These are phyloP conservation scores for Tromatobia lineatoria DNA, from an alignment of 2,888 invertebrate genomes.

Conservation along the genomic window DNA sequence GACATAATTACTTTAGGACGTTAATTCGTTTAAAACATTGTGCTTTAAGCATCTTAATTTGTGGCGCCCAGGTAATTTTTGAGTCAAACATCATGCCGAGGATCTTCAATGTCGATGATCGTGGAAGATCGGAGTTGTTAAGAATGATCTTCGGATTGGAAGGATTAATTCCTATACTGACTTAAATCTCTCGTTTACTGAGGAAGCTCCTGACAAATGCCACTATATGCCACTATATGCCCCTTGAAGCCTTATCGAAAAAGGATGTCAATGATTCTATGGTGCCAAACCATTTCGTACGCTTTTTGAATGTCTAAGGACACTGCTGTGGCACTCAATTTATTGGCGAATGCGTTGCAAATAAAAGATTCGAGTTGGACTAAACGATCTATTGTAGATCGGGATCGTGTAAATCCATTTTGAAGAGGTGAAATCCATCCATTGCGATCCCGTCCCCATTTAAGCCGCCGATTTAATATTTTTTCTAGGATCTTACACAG, in stretches of 20 bases:
- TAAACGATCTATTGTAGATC: constrained; percentile 46
- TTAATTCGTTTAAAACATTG: constrained; percentile 21
- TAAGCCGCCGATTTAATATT: constrained; percentile 70
- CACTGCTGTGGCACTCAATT: constrained; percentile 13
- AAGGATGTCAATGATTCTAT: constrained; percentile 30
- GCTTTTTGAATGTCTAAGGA: constrained; percentile 47
- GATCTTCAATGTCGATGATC: constrained; percentile 19
- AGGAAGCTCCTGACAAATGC: constrained; percentile 32
- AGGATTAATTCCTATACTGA: neutral
- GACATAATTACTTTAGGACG: constrained; percentile 31
- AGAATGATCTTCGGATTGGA: neutral
- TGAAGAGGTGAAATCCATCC: constrained; percentile 35
- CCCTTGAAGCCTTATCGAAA: constrained; percentile 19
- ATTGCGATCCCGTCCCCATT: constrained; percentile 36
- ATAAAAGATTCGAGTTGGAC: constrained; percentile 21
- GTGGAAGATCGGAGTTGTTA: constrained; percentile 24
- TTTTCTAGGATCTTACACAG: constrained; percentile 66
- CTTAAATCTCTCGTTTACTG: constrained; percentile 27
- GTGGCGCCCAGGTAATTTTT: constrained; percentile 51
- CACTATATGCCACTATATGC: constrained; percentile 18
- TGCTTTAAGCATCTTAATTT: constrained; percentile 42
- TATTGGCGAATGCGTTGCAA: constrained; percentile 29
- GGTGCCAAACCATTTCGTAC: constrained; percentile 46
- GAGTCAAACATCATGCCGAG: constrained; percentile 55
- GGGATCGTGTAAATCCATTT: constrained; percentile 41